Evolutionary conservation across 2,113 vertebrate species (phyloP).

Genomic region (Trogon melanurus): DNA sequence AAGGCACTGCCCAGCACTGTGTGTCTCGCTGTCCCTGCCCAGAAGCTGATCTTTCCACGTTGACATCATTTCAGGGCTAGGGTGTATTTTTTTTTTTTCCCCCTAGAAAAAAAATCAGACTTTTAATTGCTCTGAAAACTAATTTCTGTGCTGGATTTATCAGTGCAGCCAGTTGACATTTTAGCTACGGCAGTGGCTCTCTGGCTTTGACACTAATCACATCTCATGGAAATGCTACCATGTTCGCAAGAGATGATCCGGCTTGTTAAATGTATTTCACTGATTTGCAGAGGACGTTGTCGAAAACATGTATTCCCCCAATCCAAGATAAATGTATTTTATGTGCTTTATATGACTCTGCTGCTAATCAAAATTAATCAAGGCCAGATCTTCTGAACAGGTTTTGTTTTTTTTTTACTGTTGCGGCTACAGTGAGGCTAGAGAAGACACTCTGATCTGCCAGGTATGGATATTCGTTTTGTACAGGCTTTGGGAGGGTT

Average conservation of each 20-base stretch:
- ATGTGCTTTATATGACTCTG: not conserved
- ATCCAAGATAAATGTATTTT: not conserved
- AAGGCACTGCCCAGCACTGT: not conserved
- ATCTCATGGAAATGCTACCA: not conserved
- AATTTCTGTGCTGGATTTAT: not conserved
- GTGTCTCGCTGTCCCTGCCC: not conserved
- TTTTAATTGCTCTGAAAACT: not conserved
- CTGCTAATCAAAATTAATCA: not conserved
- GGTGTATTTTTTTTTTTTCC: not conserved
- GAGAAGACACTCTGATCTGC: rapidly evolving
- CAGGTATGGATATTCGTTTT: not conserved
- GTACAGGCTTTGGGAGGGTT: not conserved
- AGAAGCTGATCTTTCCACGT: not conserved
- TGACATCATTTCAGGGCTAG: not conserved
- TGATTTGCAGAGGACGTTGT: not conserved
- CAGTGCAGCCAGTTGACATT: not conserved
- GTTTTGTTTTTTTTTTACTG: not conserved
- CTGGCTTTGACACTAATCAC: not conserved
- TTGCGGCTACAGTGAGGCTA: not conserved
- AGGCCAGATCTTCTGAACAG: not conserved
- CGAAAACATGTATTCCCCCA: not conserved
- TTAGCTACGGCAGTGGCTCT: not conserved
- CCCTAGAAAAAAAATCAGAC: not conserved
- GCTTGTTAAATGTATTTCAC: not conserved
- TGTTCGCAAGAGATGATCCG: not conserved